Conservation (phyloP, 2,888 invertebrate species). For the Chrysina gloriosa region DNA sequence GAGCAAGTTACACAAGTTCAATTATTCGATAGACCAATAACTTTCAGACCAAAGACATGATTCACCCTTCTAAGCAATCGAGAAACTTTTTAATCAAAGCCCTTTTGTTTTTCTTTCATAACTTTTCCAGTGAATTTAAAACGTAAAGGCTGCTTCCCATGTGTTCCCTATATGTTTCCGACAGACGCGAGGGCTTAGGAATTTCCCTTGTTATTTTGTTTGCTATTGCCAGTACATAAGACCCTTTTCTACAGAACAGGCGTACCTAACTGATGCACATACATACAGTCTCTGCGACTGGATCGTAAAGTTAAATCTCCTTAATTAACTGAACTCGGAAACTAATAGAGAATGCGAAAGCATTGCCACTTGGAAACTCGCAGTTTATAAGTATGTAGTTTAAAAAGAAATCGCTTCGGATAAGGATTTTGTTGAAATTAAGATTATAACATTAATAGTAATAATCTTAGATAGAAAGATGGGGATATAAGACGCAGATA, state of each 20-base stretch:
- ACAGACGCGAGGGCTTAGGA: neutral
- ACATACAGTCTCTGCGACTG: neutral
- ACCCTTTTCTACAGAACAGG: neutral
- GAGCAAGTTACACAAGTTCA: no score
- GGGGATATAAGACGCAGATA: neutral
- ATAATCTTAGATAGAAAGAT: neutral
- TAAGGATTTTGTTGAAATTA: no score
- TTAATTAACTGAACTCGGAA: constrained; percentile 1
- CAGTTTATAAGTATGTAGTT: no score
- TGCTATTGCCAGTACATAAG: neutral
- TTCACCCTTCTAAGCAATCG: neutral
- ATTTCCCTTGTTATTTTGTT: neutral
- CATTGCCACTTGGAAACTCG: no score
- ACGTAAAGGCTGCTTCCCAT: constrained; percentile 1
- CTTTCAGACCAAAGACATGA: neutral
- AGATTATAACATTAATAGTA: neutral
- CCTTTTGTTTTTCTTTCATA: constrained; percentile 26
- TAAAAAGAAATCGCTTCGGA: no score
- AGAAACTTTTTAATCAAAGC: constrained; percentile 27
- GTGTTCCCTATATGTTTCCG: neutral
- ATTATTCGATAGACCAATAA: neutral
- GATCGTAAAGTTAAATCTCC: neutral
- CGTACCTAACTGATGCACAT: no score
- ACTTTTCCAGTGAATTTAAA: constrained; percentile 8
- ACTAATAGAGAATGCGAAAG: neutral